Evolutionary conservation across 2,797 vertebrate genomes (phyloP).

Genomic region (Carapus acus): DNA sequence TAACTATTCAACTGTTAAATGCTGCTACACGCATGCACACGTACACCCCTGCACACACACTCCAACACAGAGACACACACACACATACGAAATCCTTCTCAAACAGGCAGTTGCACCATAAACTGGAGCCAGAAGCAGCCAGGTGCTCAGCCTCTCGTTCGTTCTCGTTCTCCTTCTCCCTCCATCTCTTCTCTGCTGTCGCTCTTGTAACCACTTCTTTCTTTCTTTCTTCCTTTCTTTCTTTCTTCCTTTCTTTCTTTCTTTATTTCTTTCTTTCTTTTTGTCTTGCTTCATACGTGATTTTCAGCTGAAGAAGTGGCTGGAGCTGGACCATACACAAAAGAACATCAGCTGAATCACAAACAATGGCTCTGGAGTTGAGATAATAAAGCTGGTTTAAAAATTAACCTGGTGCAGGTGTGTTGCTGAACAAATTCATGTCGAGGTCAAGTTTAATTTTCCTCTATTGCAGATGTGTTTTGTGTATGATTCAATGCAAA

Average conservation of each 20-base stretch:
- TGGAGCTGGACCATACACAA: too few relatives aligned
- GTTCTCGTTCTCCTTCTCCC: not conserved
- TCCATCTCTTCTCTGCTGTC: too few relatives aligned
- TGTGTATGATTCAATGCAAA: too few relatives aligned
- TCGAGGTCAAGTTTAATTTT: not conserved
- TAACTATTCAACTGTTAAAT: slow-evolving; percentile 47
- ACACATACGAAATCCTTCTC: not conserved
- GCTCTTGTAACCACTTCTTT: slow-evolving; percentile 12
- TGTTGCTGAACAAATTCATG: not conserved
- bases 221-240: not conserved
- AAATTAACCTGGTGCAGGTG: slow-evolving; percentile 24
- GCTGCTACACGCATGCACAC: slow-evolving; percentile 13
- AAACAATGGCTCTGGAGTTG: not conserved
- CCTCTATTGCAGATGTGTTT: too few relatives aligned
- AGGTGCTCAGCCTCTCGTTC: slow-evolving; percentile 40
- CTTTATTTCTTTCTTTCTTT: not conserved
- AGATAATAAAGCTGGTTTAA: slow-evolving; percentile 14
- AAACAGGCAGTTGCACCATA: slow-evolving; percentile 34
- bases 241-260: not conserved
- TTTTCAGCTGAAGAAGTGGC: slow-evolving; percentile 4
- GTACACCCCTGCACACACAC: slow-evolving; percentile 2
- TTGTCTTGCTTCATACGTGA: not conserved
- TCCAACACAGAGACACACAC: slow-evolving; percentile 7
- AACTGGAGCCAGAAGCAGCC: slow-evolving; percentile 17
- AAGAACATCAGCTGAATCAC: not conserved